phyloP scores from a whole-genome alignment of 2,888 invertebrate species.

The Nephrotoma guestfalica region DNA sequence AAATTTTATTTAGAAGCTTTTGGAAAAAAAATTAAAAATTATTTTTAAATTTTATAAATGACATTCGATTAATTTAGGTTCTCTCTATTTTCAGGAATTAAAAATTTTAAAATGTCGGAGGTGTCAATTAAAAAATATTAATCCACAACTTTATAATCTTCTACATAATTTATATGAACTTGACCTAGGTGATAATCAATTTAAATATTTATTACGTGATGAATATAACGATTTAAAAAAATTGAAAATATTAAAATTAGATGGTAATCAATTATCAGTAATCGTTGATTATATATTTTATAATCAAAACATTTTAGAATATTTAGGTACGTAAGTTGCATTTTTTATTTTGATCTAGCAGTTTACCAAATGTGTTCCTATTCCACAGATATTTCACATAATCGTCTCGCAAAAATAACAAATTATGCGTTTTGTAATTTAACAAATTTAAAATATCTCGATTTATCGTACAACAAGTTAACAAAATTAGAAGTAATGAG shows the following conservation, averaged over 20 bases:
- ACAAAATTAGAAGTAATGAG: conserved; percentile 48
- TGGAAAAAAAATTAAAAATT: background rate
- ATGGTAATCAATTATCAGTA: conserved; percentile 64
- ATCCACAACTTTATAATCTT: conserved; percentile 64
- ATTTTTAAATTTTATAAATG: background rate
- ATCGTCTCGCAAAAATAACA: conserved; percentile 59
- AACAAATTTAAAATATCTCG: conserved; percentile 49
- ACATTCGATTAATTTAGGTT: background rate
- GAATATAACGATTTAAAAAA: conserved; percentile 55
- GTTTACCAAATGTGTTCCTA: conserved; percentile 8
- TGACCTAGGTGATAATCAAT: conserved; percentile 62
- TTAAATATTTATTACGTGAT: conserved; percentile 57
- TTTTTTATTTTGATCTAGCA: conserved; percentile 1
- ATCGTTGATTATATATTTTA: conserved; percentile 55
- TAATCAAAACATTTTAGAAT: conserved; percentile 28
- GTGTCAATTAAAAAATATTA: conserved; percentile 57
- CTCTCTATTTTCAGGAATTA: conserved; percentile 42
- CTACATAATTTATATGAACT: conserved; percentile 55
- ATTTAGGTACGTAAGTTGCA: conserved; percentile 23
- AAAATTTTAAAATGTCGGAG: conserved; percentile 54
- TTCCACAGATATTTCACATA: conserved; percentile 43
- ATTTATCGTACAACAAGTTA: conserved; percentile 63
- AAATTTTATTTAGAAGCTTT: background rate
- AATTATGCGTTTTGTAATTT: conserved; percentile 59
- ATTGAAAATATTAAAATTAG: conserved; percentile 47